Evolutionary conservation across 2,888 invertebrate species (phyloP).

Genomic region (Homarus gammarus): DNA sequence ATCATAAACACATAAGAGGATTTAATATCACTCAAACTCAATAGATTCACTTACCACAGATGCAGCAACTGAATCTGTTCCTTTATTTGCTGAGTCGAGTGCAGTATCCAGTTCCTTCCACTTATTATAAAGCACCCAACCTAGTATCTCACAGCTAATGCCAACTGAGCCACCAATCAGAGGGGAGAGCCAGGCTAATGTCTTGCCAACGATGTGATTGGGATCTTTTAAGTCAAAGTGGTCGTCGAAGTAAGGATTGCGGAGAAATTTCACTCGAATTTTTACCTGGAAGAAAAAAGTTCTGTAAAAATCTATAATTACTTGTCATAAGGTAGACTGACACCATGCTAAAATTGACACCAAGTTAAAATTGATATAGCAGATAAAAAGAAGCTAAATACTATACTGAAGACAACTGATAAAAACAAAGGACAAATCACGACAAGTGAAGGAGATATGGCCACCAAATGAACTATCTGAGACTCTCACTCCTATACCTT

Average conservation of each 20-base stretch:
- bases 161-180: slow-evolving; percentile 79
- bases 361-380: no score
- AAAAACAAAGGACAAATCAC: no score
- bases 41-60: slow-evolving; percentile 61
- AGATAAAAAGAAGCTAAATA: no score
- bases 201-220: slow-evolving; percentile 89
- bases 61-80: slow-evolving; percentile 23
- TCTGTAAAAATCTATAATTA: no score
- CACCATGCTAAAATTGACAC: no score
- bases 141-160: slow-evolving; percentile 82
- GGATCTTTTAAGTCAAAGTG: slow-evolving; percentile 91
- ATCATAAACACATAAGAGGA: no score
- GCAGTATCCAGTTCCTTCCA: slow-evolving; percentile 80
- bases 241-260: slow-evolving; percentile 91
- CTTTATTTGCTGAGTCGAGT: background rate
- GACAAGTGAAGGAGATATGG: no score
- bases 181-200: slow-evolving; percentile 83
- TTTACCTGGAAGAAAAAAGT: slow-evolving; percentile 78
- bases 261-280: slow-evolving; percentile 88
- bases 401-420: no score
- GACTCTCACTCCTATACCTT: no score
- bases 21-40: no score
- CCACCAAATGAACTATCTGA: no score
- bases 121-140: slow-evolving; percentile 85
- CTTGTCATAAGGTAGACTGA: no score